Evolutionary conservation across 2,888 invertebrate genomes (phyloP).

Genomic region (Mactromeris polynyma): DNA sequence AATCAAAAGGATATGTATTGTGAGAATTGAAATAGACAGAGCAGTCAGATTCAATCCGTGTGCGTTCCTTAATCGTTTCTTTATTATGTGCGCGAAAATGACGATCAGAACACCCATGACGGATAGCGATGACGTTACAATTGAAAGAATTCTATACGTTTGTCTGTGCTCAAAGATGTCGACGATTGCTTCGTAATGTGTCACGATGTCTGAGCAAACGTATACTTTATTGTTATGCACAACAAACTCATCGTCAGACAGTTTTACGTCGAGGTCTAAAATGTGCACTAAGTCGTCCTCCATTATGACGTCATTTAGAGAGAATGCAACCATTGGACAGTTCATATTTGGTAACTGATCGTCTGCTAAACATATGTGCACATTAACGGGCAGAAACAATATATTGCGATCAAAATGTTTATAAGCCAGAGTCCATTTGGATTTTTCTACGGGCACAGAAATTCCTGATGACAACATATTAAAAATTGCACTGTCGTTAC

Average conservation of each 20-base stretch:
- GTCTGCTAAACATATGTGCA: background rate
- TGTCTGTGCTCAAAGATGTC: slow-evolving; percentile 36
- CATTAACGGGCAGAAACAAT: background rate
- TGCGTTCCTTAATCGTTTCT: slow-evolving; percentile 40
- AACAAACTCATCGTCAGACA: slow-evolving; percentile 7
- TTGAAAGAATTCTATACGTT: slow-evolving; percentile 27
- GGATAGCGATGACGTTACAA: slow-evolving; percentile 46
- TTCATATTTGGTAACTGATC: slow-evolving; percentile 14
- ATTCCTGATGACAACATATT: background rate
- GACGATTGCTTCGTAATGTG: background rate
- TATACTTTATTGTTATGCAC: slow-evolving; percentile 15
- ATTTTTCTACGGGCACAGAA: background rate
- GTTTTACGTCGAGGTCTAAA: background rate
- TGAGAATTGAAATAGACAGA: slow-evolving; percentile 32
- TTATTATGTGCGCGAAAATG: slow-evolving; percentile 19
- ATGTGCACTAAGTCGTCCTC: slow-evolving; percentile 6
- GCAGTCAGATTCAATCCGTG: slow-evolving; percentile 51
- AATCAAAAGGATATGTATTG: slow-evolving; percentile 37
- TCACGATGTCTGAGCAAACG: slow-evolving; percentile 34
- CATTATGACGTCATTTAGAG: slow-evolving; percentile 20
- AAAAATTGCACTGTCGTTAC: background rate
- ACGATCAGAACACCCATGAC: slow-evolving; percentile 14
- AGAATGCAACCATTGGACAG: slow-evolving; percentile 38
- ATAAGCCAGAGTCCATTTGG: slow-evolving; percentile 5
- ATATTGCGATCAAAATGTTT: background rate